Base-by-base conservation (phyloP, 2,888 invertebrate species). In the Mythimna vitellina region DNA sequence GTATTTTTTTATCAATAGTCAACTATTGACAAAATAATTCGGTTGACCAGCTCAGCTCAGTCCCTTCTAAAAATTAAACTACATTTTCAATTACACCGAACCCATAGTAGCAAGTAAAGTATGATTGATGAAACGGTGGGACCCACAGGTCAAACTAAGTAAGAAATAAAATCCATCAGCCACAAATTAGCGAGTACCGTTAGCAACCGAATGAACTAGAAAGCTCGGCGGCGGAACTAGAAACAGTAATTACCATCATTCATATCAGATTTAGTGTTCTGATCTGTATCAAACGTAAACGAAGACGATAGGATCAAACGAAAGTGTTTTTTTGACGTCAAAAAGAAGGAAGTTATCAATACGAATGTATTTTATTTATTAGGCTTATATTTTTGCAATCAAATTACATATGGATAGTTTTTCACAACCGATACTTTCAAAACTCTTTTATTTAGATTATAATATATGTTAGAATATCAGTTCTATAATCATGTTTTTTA, bases 131-230 rank as follows among this genome's bases (percentile, higher is more conserved):
- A 46, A 58, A 60, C 63, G 54, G 57, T 8, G 14, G 32, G 57
- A 66, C 35, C 58, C 38, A 35, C 42, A 73, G 76, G 70, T 75
- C 70, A 61, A 65, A 69, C 53, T 25, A 60, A 51, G 25, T 70
- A 75, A 70, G 46, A 69, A 69, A 73, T 73, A 71, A 46, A 46
- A 65, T 70, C 66, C 75, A 75, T 70, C 53, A 64, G 17, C 61
- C 63, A 62, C 70, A 76, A 63, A 68, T 74, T 74, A 62, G 35
- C 73, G 71, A 65, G 67, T 78, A 76, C 79, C 76, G 81, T 79
- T 76, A 78, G 35, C 46, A 70, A 60, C 78, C 80, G 69, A 80
- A 57, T 80, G 80, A 70, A 73, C 80, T 82, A 81, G 67, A 73
- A 70, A 73, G 57, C 42, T 56, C 63, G n/a, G 54, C 51, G n/a